Evolutionary conservation across 1,140 invertebrate genomes (phyloP), one percentile per base, ranked within the genome.

Genomic region (Copidosoma floridanum): DNA sequence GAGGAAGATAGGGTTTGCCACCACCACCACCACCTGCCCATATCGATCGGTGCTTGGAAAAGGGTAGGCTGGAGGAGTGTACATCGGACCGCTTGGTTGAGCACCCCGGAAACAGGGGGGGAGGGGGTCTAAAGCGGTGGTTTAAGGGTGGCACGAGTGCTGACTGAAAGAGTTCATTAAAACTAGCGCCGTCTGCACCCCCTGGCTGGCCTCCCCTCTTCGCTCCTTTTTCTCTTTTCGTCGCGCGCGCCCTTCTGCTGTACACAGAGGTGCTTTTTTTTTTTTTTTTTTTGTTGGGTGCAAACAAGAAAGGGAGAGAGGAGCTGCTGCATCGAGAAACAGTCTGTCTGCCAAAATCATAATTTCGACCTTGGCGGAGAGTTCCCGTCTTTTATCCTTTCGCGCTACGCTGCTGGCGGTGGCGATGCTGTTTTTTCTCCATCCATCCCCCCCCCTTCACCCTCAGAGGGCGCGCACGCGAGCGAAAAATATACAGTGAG

Each of bases 111-210:
- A n/a, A n/a, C n/a, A n/a, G n/a, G n/a, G n/a, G n/a, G n/a, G n/a
- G n/a, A n/a, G n/a, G n/a, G 66, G 69, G 52, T 59, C 47, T 68
- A 69, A 71, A 73, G 63, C 69, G 67, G 65, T 48, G 70, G 70
- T 73, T 74, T 72, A 73, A 74, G 72, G 69, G 71, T 71, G 65
- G 65, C 70, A 68, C 65, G 70, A 72, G 69, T 72, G 69, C 54
- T 67, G 66, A 56, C 65, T 70, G 68, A 74, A 74, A 72, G 71
- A 73, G 72, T 73, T 74, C 71, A 73, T 74, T 73, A 74, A 73
- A 74, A 74, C 67, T 67, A 68, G 68, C 71, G 65, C 65, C 64
- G 67, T 71, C 69, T 70, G 70, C 71, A 71, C 57, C 64, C 58
- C 63, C 57, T 37, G 46, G 47, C 61, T 24, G 26, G 14, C 29